These are phyloP conservation scores for Synergus japonicus DNA, from an alignment of 2,888 invertebrate species.

Conservation along the genomic window DNA sequence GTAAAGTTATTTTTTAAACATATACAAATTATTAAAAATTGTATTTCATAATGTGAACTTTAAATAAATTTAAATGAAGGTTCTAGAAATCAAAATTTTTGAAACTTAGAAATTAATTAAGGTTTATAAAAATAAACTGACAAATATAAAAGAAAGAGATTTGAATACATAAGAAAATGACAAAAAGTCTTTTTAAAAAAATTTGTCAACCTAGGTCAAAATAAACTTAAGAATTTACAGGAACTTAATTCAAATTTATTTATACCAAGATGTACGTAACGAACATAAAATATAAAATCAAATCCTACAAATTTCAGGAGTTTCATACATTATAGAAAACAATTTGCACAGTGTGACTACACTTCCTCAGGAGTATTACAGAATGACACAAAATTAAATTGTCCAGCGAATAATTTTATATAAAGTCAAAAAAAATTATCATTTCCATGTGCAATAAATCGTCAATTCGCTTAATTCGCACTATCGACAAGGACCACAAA, in stretches of 20 bases:
- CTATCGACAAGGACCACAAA: slow-evolving; percentile 3
- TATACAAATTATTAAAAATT: not conserved
- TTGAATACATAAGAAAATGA: not conserved
- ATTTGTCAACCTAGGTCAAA: not conserved
- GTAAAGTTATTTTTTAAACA: not conserved
- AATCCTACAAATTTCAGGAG: slow-evolving; percentile 21
- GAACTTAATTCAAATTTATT: slow-evolving; percentile 26
- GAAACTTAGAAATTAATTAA: not conserved
- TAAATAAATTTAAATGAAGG: not conserved
- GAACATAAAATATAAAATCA: slow-evolving; percentile 21
- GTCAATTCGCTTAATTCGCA: slow-evolving; percentile 26
- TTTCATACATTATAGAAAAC: slow-evolving; percentile 38
- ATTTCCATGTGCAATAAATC: slow-evolving; percentile 29
- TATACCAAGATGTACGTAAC: slow-evolving; percentile 21
- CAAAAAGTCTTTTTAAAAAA: not conserved
- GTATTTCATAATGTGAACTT: not conserved
- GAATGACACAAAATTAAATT: slow-evolving; percentile 5
- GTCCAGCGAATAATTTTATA: slow-evolving; percentile 21
- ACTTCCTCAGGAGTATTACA: not conserved
- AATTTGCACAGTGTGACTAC: slow-evolving; percentile 22
- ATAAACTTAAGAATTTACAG: not conserved
- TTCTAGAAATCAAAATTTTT: not conserved
- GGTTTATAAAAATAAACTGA: not conserved
- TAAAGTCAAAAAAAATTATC: slow-evolving; percentile 24
- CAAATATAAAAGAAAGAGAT: not conserved